These are phyloP conservation scores for Paedocypris micromegethes DNA, from an alignment of 2,797 vertebrate genomes.

Conservation along the genomic window DNA sequence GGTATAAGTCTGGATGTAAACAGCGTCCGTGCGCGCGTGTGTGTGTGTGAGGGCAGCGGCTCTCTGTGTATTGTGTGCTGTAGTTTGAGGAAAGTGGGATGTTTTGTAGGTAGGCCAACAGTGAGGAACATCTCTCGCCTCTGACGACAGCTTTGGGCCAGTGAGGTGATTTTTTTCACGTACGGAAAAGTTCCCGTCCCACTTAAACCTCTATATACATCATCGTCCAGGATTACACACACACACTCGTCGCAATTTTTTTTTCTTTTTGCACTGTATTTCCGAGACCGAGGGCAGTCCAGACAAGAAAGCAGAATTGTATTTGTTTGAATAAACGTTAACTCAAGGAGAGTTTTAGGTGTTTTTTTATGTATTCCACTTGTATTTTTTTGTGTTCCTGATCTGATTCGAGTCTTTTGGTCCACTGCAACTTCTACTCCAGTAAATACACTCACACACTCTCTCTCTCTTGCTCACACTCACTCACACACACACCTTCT, in stretches of 20 bases:
- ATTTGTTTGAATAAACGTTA: too few relatives aligned
- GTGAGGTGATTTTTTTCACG: conserved; percentile 42
- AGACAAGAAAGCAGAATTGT: too few relatives aligned
- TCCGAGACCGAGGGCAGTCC: background rate
- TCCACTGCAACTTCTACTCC: too few relatives aligned
- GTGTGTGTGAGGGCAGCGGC: conserved; percentile 12
- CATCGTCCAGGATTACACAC: conserved; percentile 28
- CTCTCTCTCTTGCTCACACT: too few relatives aligned
- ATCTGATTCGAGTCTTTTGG: too few relatives aligned
- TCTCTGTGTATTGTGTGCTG: conserved; percentile 9
- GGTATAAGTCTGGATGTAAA: conserved; percentile 57
- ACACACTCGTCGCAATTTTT: too few relatives aligned
- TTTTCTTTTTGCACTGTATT: background rate
- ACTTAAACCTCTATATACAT: conserved; percentile 29
- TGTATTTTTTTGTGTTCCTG: too few relatives aligned
- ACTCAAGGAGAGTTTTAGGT: too few relatives aligned
- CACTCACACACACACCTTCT: too few relatives aligned
- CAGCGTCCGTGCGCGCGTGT: conserved; percentile 45
- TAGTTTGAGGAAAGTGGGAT: conserved; percentile 34
- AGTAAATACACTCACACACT: too few relatives aligned
- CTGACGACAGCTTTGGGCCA: conserved; percentile 45
- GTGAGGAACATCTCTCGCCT: conserved; percentile 33
- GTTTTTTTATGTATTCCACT: too few relatives aligned
- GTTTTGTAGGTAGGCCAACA: conserved; percentile 41
- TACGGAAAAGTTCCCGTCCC: conserved; percentile 42